Base-by-base conservation (phyloP, 1,140 invertebrate species). In the Drosophila quadrilineata region DNA sequence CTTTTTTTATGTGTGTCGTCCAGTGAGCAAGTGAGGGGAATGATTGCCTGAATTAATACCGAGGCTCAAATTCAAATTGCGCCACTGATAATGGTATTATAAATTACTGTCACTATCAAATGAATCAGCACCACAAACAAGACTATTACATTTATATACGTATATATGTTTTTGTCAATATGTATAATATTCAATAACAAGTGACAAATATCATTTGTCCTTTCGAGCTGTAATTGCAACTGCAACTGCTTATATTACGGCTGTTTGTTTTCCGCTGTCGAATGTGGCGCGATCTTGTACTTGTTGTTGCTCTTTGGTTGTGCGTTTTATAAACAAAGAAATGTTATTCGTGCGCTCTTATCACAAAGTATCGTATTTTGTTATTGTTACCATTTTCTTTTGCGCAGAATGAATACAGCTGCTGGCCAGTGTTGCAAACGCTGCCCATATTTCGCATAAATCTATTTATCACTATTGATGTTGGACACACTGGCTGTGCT, bases 51-150 rank as follows among this genome's bases (percentile, higher is more conserved):
- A 49, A 19, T 19, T 26, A 36, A 17, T 16, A 14, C 40, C 26
- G 48, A 22, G 17, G 16, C 12, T 35, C 29, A 36, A n/a, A 26
- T 36, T 54, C 24, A 48, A 49, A 33, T 74, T 12, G 41, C 54
- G 29, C 43, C 59, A 59, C 62, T 31, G 74, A 76, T 76, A 71
- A 67, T 41, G 26, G 9, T 49, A 49, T 64, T 41, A 41, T 26
- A 6, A 17, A 19, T 9, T 19, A 26, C 8, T 48, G 26, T 28
- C 62, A 53, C 31, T 63, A 73, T 73, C 57, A 69, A 73, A 24
- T 77, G 75, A 77, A 65, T 77, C 70, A 74, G 10, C 33, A 1
- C 9, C 0, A 35, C 33, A 58, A 16, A 14, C 38, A 54, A 33
- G 9, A 26, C 33, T n/a, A 28, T 36, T 21, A 28, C 35, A 52